Conservation (phyloP, 1,140 invertebrate species). For the Phymorhynchus buccinoides region DNA sequence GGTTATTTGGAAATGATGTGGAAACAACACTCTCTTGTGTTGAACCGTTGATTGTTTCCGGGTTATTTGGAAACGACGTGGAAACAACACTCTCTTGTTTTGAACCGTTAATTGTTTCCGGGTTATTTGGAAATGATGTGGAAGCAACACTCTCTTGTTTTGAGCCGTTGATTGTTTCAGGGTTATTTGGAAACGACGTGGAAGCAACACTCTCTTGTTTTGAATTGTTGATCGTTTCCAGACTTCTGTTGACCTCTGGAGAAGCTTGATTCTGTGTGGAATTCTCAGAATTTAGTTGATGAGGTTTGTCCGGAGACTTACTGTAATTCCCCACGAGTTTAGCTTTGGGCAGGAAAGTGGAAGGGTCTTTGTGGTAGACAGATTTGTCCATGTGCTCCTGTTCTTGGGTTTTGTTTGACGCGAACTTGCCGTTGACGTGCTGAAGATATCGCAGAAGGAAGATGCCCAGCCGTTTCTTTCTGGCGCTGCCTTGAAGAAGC, state of each 20-base stretch:
- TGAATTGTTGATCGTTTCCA: background rate
- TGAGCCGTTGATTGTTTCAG: too few relatives aligned
- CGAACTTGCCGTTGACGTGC: background rate
- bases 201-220: background rate
- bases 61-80: too few relatives aligned
- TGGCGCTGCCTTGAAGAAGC: background rate
- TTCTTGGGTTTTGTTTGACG: background rate
- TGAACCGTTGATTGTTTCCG: too few relatives aligned
- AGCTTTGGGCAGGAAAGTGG: background rate
- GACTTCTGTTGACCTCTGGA: background rate
- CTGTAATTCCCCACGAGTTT: background rate
- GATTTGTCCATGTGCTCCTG: background rate
- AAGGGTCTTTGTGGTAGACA: background rate
- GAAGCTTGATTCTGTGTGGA: background rate
- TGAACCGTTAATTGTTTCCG: too few relatives aligned
- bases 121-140: too few relatives aligned
- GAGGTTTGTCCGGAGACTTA: background rate
- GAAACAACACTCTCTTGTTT: too few relatives aligned
- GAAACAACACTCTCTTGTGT: too few relatives aligned
- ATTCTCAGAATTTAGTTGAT: background rate
- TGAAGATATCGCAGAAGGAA: background rate
- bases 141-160: too few relatives aligned
- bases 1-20: too few relatives aligned
- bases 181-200: too few relatives aligned
- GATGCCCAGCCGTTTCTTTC: background rate